A percentile compares a stretch with the other conserved stretches of the same genome.
Evolutionary conservation across 2,797 vertebrate species (phyloP).

Genomic region (Neostethus bicornis): DNA sequence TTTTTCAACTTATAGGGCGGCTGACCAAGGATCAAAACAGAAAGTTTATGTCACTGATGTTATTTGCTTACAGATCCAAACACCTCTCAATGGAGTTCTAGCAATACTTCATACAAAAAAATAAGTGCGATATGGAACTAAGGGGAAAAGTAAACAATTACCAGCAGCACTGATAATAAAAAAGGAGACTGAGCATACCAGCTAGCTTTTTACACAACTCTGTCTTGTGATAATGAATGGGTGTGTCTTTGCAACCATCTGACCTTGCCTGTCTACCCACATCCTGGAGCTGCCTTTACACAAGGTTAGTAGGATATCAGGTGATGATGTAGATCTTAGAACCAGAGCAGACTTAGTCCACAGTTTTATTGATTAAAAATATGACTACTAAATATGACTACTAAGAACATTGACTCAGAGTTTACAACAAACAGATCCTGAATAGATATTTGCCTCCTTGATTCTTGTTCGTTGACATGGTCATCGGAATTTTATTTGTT

Average conservation of each 20-base stretch:
- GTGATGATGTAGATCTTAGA: conserved; percentile 39
- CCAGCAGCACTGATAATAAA: not conserved
- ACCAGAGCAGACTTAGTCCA: conserved; percentile 12
- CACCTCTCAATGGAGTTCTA: not conserved
- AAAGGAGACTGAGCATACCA: not conserved
- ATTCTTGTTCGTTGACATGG: conserved; percentile 16
- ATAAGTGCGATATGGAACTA: not conserved
- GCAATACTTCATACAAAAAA: not conserved
- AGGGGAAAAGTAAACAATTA: not conserved
- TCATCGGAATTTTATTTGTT: conserved; percentile 29
- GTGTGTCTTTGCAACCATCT: conserved; percentile 14
- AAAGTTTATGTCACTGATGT: not conserved
- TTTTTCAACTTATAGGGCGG: not conserved
- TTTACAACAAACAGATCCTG: conserved; percentile 15
- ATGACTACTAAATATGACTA: not conserved
- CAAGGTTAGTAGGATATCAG: conserved; percentile 32
- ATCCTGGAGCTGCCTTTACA: conserved; percentile 29
- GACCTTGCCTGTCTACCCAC: conserved; percentile 45
- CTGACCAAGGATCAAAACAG: not conserved
- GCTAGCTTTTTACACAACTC: not conserved
- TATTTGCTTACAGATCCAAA: not conserved
- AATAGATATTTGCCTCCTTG: conserved; percentile 20
- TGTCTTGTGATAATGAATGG: conserved; percentile 22
- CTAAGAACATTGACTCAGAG: conserved; percentile 1
- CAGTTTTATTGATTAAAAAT: conserved; percentile 12